Percentiles rank a stretch among this genome's conserved stretches.
Evolutionary conservation across 2,888 invertebrate genomes (phyloP).

Genomic region (Drosophila nr. fundita): DNA sequence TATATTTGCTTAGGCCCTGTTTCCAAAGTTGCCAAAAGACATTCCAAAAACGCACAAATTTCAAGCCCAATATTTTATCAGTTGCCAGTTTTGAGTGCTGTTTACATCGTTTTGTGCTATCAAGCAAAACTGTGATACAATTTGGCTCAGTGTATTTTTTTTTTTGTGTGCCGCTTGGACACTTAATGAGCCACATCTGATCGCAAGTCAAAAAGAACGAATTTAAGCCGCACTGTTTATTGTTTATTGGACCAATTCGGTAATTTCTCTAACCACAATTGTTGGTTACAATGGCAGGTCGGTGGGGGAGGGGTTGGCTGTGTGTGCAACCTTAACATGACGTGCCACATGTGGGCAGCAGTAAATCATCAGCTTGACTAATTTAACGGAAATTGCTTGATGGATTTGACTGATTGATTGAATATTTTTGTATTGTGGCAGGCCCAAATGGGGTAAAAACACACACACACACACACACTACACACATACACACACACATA

Average conservation of each 20-base stretch:
- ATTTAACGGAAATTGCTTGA: constrained; percentile 74
- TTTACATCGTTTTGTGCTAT: background rate
- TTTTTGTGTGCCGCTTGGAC: background rate
- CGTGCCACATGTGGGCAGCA: constrained; percentile 22
- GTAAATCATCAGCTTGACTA: constrained; percentile 66
- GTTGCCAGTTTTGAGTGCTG: background rate
- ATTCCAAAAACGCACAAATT: background rate
- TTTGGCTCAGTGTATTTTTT: constrained; percentile 28
- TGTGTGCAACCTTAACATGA: constrained; percentile 23
- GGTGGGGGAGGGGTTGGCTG: background rate
- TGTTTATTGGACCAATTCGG: constrained; percentile 34
- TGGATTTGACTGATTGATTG: constrained; percentile 76
- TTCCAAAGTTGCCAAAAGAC: background rate
- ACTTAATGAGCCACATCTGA: constrained; percentile 48
- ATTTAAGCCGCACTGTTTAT: background rate
- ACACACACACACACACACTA: constrained; percentile 4
- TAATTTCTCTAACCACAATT: constrained; percentile 14
- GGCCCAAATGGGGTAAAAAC: constrained; percentile 22
- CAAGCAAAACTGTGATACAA: background rate
- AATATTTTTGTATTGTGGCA: constrained; percentile 54
- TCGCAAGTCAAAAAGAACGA: constrained; percentile 19
- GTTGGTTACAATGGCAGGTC: constrained; percentile 1
- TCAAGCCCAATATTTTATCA: background rate
- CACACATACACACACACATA: constrained; percentile 9
- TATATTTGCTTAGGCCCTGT: background rate